Base-by-base conservation (phyloP, 1,140 invertebrate genomes). In the Papilio dardanus region DNA sequence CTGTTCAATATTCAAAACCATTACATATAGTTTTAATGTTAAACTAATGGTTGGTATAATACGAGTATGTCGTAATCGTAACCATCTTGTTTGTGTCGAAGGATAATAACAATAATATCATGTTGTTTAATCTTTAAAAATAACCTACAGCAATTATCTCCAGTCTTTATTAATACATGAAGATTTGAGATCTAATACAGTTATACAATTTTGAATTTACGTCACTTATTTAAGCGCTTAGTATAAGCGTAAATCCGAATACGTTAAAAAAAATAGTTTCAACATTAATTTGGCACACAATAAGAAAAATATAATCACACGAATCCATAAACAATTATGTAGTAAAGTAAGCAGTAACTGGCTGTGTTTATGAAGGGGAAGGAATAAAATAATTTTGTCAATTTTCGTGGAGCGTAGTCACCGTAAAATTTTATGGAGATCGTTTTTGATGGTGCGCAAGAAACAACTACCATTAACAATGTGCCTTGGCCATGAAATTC, bases 401-500 rank as follows among this genome's bases (percentile, higher is more conserved):
- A 73, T 73, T 88, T 86, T 84, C 85, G 82, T 79, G 83, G 86
- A 89, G 86, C 83, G 81, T 88, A 87, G 79, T 84, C 86, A 82
- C 74, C 84, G 84, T 90, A 88, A 88, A 88, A 88, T 88, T 88
- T 85, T 90, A 90, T 86, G 79, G 62, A 74, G 74, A 74, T 76
- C 84, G 79, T 79, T 87, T 80, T 69, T 79, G 75, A 80, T 67
- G 76, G 71, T 54, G 71, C 42, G 40, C 37, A 76, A 75, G 66
- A 77, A 77, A 76, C 81, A 78, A 79, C 75, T 76, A 79, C 80
- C 86, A 85, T 88, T 86, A 84, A 81, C 77, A 84, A 75, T 54
- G 75, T 81, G 84, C 79, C 80, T 85, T 83, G 77, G 79, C 81
- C 74, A 69, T 73, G 54, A 40, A 65, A 76, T 66, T 58, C 12